Conservation (phyloP, 1,140 invertebrate genomes). For the Hyphantria cunea region DNA sequence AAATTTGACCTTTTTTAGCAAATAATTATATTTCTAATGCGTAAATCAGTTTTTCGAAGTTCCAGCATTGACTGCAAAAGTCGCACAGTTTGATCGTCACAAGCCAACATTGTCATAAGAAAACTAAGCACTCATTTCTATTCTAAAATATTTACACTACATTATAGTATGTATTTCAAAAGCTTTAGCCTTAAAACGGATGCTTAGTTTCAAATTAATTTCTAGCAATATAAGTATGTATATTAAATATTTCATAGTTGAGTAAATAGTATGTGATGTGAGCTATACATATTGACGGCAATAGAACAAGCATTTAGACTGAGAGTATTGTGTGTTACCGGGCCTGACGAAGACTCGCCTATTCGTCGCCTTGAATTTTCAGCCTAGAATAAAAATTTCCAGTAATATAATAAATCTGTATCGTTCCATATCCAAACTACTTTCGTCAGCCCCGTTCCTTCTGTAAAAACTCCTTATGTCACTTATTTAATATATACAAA, state of each 20-base stretch:
- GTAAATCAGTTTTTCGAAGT: neutral
- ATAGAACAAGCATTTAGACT: conserved; percentile 27
- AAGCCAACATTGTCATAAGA: neutral
- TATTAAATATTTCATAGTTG: conserved; percentile 5
- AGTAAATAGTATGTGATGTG: conserved; percentile 11
- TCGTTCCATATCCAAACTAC: conserved; percentile 28
- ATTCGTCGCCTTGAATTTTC: conserved; percentile 42
- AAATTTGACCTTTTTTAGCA: neutral
- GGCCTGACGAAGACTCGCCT: conserved; percentile 42
- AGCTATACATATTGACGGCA: conserved; percentile 17
- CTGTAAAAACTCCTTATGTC: conserved; percentile 36
- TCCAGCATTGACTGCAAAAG: neutral
- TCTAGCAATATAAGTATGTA: conserved; percentile 5
- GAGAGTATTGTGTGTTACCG: conserved; percentile 37
- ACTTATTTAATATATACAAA: neutral
- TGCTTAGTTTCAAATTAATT: conserved; percentile 8
- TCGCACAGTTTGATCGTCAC: neutral
- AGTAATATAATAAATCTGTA: conserved; percentile 22
- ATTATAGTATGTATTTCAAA: neutral
- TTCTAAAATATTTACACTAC: conserved; percentile 1
- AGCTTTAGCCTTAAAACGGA: neutral
- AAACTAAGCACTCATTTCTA: conserved; percentile 4
- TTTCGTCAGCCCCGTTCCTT: conserved; percentile 40
- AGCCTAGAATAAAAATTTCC: conserved; percentile 40
- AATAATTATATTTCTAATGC: neutral